Base-by-base conservation (phyloP, 2,797 vertebrate genomes). In the Gallinago stenura region DNA sequence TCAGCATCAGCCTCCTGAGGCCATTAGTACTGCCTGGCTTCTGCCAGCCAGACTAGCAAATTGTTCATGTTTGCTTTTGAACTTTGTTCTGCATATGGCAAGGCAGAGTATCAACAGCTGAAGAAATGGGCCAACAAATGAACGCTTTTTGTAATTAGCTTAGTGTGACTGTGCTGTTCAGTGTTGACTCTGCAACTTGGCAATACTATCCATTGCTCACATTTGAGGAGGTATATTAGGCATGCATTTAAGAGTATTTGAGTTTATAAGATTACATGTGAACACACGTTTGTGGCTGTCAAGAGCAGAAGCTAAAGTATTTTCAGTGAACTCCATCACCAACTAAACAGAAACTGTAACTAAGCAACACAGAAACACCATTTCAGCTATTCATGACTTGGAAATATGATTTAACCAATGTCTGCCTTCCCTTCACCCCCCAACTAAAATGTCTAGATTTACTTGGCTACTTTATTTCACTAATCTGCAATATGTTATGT, bases 291-390 rank as follows among this genome's bases (percentile, higher is more conserved):
- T 88, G 56, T 82, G 88, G 82, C 57, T 85, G 57, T 88, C 54
- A 94, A 62, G 60, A 97, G 90, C 33, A 94, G 78, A 95, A 97
- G 90, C 62, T 60, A 56, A 94, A 96, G 89, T 91, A 92, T 92
- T 96, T 87, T 94, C 80, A 61, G 86, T 85, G 60, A 94, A 83
- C 48, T 71, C 50, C 71, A 53, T 16, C 93, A 75, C 89, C 81
- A 94, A 26, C 88, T 83, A 96, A 97, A 96, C 62, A 93, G 89
- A 97, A 96, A 94, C 33, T 33, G 91, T 96, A 93, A 92, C 95
- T 83, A 96, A 92, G 94, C 95, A 96, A 93, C 88, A 5, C 68
- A 78, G 93, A 96, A 97, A 95, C 71, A 97, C 58, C n/a, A 10
- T 35, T 96, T 92, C 80, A 65, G 71, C 77, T 91, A 72, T 83